Conservation (phyloP, 2,888 invertebrate species). For the Sialis lutaria region DNA sequence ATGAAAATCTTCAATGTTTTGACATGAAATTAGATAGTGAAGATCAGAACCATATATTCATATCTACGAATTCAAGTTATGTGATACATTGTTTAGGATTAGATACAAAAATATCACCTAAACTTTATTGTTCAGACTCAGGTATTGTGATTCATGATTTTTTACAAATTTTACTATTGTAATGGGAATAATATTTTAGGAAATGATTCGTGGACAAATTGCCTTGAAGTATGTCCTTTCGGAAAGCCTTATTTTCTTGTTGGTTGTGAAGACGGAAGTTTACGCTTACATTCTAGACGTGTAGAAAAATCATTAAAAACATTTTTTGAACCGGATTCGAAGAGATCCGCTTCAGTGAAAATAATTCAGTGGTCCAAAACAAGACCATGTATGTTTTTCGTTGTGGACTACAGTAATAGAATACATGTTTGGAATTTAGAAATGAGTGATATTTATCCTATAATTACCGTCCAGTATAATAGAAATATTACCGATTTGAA, state of each 20-base stretch:
- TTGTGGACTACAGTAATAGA: constrained; percentile 25
- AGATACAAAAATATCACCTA: constrained; percentile 18
- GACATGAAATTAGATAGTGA: constrained; percentile 26
- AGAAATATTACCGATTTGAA: constrained; percentile 19
- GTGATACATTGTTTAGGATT: constrained; percentile 24
- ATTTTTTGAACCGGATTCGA: constrained; percentile 17
- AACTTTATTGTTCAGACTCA: constrained; percentile 18
- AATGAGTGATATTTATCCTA: constrained; percentile 30
- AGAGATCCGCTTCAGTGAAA: constrained; percentile 18
- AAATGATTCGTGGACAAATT: constrained; percentile 20
- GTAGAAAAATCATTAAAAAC: constrained; percentile 25
- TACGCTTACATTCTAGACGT: constrained; percentile 28
- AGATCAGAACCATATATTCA: constrained; percentile 26
- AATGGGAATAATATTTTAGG: constrained; percentile 13
- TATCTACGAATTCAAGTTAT: constrained; percentile 28
- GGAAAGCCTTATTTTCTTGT: constrained; percentile 28
- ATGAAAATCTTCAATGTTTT: constrained; percentile 19
- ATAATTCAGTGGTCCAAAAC: constrained; percentile 33
- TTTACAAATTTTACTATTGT: not conserved
- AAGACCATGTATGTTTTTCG: constrained; percentile 31
- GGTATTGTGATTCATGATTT: constrained; percentile 6
- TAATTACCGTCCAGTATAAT: constrained; percentile 25
- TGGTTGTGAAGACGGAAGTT: constrained; percentile 30
- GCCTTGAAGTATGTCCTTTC: constrained; percentile 30
- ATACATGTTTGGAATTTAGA: constrained; percentile 35